phyloP scores from a whole-genome alignment of 2,797 vertebrate species.

The Anguilla marmorata region DNA sequence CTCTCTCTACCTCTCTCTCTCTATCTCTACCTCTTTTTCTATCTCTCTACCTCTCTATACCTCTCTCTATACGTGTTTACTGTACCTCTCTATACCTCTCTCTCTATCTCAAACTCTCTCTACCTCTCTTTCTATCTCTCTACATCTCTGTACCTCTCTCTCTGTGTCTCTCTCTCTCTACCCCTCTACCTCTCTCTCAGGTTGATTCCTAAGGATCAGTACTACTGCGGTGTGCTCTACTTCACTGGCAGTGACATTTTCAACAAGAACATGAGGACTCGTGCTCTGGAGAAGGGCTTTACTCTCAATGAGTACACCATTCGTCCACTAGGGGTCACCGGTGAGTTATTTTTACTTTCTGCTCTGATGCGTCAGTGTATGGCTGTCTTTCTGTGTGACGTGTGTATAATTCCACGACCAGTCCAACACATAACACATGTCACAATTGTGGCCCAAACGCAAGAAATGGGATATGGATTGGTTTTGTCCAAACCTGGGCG shows the following conservation, averaged over 20 bases:
- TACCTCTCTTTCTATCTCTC: neutral
- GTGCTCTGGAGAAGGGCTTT: conserved; percentile 93
- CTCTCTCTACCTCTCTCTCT: neutral
- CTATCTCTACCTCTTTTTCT: conserved; percentile 19
- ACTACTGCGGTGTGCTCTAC: conserved; percentile 96
- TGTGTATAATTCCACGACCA: no score
- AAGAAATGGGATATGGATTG: no score
- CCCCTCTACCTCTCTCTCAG: conserved; percentile 58
- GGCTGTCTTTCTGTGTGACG: no score
- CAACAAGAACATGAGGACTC: conserved; percentile 96
- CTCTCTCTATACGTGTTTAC: no score
- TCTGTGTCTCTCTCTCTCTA: neutral
- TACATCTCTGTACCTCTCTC: no score
- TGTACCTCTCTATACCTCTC: no score
- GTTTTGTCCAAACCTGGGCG: no score
- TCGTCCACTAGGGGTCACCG: conserved; percentile 90
- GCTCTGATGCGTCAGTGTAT: neutral
- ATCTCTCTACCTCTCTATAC: neutral
- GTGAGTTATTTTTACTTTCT: conserved; percentile 66
- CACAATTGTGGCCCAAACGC: no score
- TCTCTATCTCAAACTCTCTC: neutral
- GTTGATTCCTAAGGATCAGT: conserved; percentile 96
- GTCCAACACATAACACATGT: no score
- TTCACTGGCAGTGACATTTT: conserved; percentile 99
- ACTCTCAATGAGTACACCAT: conserved; percentile 96